Conservation (phyloP, 1,140 invertebrate genomes). For the Drosophila sulfurigaster region DNA sequence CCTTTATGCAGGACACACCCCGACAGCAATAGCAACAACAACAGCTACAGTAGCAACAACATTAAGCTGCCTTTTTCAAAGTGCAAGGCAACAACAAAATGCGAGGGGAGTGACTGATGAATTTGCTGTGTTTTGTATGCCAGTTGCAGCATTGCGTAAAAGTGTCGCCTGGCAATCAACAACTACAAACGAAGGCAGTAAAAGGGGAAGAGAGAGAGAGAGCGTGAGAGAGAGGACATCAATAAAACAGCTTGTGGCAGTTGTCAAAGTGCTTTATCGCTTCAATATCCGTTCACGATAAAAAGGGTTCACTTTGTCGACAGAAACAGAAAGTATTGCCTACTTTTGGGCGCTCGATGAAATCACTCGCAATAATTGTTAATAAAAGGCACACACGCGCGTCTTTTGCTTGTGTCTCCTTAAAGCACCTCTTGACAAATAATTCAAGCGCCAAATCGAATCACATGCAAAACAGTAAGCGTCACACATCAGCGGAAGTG, state of each 20-base stretch:
- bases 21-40: constrained; percentile 8
- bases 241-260: constrained; percentile 20
- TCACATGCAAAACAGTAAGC: constrained; percentile 24
- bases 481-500: constrained; percentile 11
- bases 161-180: constrained; percentile 60
- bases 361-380: constrained; percentile 46
- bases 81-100: constrained; percentile 46
- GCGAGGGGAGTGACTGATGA: constrained; percentile 21
- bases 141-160: constrained; percentile 50
- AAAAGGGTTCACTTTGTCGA: constrained; percentile 13
- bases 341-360: constrained; percentile 14
- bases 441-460: constrained; percentile 44
- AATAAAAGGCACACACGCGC: constrained; percentile 48
- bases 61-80: constrained; percentile 28
- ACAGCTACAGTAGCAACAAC: constrained; percentile 14
- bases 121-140: constrained; percentile 31
- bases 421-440: constrained; percentile 21
- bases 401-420: constrained; percentile 8
- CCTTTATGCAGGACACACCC: constrained; percentile 36
- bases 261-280: constrained; percentile 19
- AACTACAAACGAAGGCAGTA: background rate
- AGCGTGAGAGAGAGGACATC: background rate
- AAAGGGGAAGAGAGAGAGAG: too few species aligned
- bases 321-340: constrained; percentile 11
- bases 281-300: constrained; percentile 3